Percentiles rank a stretch among this genome's conserved stretches.
phyloP scores from a whole-genome alignment of 2,113 vertebrate genomes.

The Sitta europaea region DNA sequence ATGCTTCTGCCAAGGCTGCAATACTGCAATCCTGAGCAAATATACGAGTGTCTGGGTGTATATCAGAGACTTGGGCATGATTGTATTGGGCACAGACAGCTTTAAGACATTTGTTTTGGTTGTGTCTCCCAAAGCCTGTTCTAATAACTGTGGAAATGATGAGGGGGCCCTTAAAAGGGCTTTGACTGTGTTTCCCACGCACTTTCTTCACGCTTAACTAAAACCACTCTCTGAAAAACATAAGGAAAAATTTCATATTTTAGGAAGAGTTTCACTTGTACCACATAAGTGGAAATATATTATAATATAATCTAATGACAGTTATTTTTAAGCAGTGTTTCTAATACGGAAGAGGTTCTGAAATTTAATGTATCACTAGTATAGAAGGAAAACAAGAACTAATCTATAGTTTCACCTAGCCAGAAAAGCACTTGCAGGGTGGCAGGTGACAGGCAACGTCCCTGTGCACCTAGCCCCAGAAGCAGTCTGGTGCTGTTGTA shows the following conservation, averaged over 20 bases:
- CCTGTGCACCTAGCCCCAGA: accelerated
- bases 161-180: neutral
- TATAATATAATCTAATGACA: neutral
- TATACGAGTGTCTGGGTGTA: accelerated
- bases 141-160: neutral
- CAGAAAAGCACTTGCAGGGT: neutral
- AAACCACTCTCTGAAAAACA: neutral
- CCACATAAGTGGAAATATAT: neutral
- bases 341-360: neutral
- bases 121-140: neutral
- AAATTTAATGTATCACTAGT: neutral
- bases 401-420: neutral
- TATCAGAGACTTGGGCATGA: neutral
- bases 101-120: neutral
- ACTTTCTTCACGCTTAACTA: neutral
- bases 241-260: neutral
- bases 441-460: neutral
- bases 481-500: neutral
- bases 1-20: accelerated
- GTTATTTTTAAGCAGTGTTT: neutral
- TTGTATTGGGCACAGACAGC: neutral
- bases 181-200: neutral
- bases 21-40: neutral
- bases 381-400: neutral
- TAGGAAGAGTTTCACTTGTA: neutral